phyloP scores from a whole-genome alignment of 1,140 invertebrate genomes.

The Hypothenemus hampei region DNA sequence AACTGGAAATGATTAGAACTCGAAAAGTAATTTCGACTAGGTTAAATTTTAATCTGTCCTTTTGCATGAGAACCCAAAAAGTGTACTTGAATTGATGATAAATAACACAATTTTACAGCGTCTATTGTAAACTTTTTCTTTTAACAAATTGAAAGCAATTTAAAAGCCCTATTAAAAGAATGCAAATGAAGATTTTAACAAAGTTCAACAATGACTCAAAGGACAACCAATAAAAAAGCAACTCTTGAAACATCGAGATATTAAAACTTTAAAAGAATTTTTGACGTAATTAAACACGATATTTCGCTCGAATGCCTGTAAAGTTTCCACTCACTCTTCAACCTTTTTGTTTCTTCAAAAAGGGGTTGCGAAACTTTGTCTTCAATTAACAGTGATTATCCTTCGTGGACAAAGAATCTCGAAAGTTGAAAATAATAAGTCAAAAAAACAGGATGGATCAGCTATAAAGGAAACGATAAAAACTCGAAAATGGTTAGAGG shows the following conservation, averaged over 20 bases:
- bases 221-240: constrained; percentile 3
- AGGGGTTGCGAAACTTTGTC: neutral
- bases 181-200: constrained; percentile 16
- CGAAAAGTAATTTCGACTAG: constrained; percentile 2
- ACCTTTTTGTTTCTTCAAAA: neutral
- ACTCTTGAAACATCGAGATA: constrained; percentile 1
- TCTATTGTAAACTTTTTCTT: too few species aligned
- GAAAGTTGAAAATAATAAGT: too few species aligned
- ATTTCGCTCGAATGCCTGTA: constrained; percentile 11
- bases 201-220: constrained; percentile 1
- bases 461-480: too few species aligned
- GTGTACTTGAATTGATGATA: too few species aligned
- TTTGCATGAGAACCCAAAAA: too few species aligned
- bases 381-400: constrained; percentile 13
- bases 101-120: too few species aligned
- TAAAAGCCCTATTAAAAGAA: neutral
- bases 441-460: too few species aligned
- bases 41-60: constrained; percentile 9
- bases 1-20: constrained; percentile 21
- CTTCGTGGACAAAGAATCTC: too few species aligned
- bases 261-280: constrained; percentile 18
- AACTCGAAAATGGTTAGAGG: too few species aligned
- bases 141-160: constrained; percentile 10
- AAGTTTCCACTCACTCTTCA: constrained; percentile 13
- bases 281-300: constrained; percentile 20